These are phyloP conservation scores for Zaprionus kolodkinae DNA, from an alignment of 1,140 invertebrate genomes.

Conservation along the genomic window DNA sequence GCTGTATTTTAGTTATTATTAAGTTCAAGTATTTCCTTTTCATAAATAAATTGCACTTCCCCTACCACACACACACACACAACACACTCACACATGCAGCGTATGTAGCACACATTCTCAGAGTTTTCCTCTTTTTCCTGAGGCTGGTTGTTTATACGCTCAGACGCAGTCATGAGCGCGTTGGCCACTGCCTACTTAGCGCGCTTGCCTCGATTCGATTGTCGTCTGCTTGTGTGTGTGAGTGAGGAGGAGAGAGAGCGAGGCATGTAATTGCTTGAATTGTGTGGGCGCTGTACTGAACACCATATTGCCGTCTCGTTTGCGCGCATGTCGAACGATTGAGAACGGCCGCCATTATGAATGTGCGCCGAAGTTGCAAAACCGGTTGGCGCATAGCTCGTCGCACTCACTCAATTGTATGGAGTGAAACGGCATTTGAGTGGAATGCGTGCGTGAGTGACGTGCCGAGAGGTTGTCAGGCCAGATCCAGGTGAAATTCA, in stretches of 20 bases:
- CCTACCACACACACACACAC: conserved; percentile 3
- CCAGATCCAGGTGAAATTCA: conserved; percentile 61
- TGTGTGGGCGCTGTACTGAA: conserved; percentile 57
- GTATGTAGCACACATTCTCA: neutral
- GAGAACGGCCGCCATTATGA: conserved; percentile 78
- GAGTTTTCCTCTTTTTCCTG: conserved; percentile 38
- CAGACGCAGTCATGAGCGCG: conserved; percentile 61
- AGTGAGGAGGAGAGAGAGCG: conserved; percentile 34
- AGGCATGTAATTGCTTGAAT: conserved; percentile 67
- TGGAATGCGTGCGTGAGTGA: conserved; percentile 28
- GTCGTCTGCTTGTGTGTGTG: neutral
- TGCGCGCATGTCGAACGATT: conserved; percentile 21
- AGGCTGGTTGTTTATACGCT: conserved; percentile 50
- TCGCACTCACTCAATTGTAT: conserved; percentile 72
- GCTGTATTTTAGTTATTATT: conserved; percentile 11
- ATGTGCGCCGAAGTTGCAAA: conserved; percentile 66
- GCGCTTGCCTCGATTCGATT: conserved; percentile 38
- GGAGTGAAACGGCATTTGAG: conserved; percentile 47
- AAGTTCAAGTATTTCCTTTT: conserved; percentile 25
- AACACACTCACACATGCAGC: neutral
- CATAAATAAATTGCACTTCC: conserved; percentile 48
- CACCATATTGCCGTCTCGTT: conserved; percentile 47
- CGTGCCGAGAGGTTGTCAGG: conserved; percentile 21
- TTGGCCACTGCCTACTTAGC: conserved; percentile 60
- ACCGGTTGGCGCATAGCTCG: conserved; percentile 62